A percentile compares a stretch with the other conserved stretches of the same genome.
Evolutionary conservation across 2,888 invertebrate species (phyloP).

Genomic region (Drosophila eohydei): DNA sequence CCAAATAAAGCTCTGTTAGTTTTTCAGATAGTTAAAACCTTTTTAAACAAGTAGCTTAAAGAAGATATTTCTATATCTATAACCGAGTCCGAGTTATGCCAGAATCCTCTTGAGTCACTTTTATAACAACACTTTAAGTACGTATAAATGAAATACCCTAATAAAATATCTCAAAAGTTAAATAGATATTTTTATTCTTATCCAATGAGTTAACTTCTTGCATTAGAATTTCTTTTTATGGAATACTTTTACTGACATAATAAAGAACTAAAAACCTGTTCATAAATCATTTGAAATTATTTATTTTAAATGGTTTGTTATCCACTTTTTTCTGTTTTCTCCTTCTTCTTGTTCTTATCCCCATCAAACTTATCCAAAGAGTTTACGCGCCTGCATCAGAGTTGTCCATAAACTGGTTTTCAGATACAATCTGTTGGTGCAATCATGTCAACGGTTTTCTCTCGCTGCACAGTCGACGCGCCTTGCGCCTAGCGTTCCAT

Average conservation of each 20-base stretch:
- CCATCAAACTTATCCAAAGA: constrained; percentile 11
- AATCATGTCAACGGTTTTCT: constrained; percentile 21
- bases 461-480: constrained; percentile 1
- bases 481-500: constrained; percentile 32
- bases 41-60: neutral
- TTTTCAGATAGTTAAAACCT: neutral
- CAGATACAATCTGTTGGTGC: constrained; percentile 13
- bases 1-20: neutral
- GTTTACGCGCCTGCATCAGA: neutral
- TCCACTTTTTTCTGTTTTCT: neutral
- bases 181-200: neutral
- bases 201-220: neutral
- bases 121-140: too few species aligned
- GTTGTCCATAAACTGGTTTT: constrained; percentile 43
- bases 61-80: too few species aligned
- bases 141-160: neutral
- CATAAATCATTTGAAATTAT: constrained; percentile 7
- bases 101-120: too few species aligned
- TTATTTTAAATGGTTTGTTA: constrained; percentile 37
- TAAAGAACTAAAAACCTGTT: neutral
- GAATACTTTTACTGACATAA: neutral
- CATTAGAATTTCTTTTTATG: neutral
- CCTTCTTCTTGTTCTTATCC: constrained; percentile 11
- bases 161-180: neutral
- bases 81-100: too few species aligned